phyloP scores from a whole-genome alignment of 1,140 invertebrate species.

The Drosophila seguyi region DNA sequence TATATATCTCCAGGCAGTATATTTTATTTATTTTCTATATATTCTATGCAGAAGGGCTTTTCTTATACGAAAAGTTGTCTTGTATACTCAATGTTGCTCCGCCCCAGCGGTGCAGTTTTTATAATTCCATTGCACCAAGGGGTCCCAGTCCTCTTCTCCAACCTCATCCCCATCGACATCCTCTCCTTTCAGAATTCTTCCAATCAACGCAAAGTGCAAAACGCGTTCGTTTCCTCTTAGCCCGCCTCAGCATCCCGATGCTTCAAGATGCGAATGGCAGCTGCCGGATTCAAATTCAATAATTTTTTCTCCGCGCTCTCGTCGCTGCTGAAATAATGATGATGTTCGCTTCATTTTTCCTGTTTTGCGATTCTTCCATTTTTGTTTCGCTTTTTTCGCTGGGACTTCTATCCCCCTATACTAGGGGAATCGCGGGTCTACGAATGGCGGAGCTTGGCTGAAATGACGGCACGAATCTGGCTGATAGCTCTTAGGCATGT shows the following conservation, averaged over 20 bases:
- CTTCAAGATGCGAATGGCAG: conserved; percentile 42
- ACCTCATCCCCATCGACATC: background rate
- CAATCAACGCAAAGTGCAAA: conserved; percentile 58
- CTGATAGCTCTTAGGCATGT: conserved; percentile 37
- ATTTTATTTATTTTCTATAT: background rate
- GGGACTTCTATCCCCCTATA: conserved; percentile 2
- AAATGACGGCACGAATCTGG: conserved; percentile 37
- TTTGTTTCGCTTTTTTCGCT: conserved; percentile 36
- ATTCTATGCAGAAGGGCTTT: background rate
- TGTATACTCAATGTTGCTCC: conserved; percentile 10
- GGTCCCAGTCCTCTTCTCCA: background rate
- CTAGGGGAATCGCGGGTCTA: background rate
- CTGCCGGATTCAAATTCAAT: conserved; percentile 70
- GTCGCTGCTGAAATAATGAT: conserved; percentile 46
- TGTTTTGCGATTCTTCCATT: conserved; percentile 49
- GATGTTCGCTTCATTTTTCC: conserved; percentile 53
- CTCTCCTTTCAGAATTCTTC: conserved; percentile 37
- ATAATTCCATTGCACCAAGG: conserved; percentile 28
- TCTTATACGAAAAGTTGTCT: background rate
- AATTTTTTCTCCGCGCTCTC: conserved; percentile 49
- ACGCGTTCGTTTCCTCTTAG: conserved; percentile 32
- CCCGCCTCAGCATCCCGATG: background rate
- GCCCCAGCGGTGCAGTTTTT: conserved; percentile 28
- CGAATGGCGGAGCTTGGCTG: conserved; percentile 22
- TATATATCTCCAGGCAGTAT: background rate